Evolutionary conservation across 2,888 invertebrate species (phyloP).

Genomic region (Ctena decussata): DNA sequence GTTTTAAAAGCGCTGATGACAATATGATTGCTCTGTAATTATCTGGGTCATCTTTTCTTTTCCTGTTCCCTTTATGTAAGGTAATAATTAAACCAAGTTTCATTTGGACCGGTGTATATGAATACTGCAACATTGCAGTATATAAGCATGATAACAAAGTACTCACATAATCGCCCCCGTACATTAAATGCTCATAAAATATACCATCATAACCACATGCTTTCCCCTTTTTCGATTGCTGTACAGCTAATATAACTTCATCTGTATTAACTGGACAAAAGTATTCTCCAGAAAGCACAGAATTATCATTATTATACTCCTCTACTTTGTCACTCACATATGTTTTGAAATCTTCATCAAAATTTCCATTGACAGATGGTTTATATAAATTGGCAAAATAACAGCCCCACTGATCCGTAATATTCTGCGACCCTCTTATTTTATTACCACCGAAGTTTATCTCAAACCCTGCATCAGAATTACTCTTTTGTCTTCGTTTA

Average conservation of each 20-base stretch:
- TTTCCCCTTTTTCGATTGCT: not conserved
- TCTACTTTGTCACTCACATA: not conserved
- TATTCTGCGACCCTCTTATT: not conserved
- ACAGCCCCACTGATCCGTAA: not conserved
- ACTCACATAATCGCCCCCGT: not conserved
- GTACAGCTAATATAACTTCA: not conserved
- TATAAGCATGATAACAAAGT: too few relatives aligned
- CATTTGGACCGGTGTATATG: not conserved
- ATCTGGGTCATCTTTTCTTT: constrained; percentile 27
- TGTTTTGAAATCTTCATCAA: not conserved
- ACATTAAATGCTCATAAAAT: constrained; percentile 24
- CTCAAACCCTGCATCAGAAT: too few relatives aligned
- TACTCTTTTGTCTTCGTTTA: too few relatives aligned
- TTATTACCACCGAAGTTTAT: too few relatives aligned
- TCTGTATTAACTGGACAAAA: not conserved
- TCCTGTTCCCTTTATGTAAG: constrained; percentile 27
- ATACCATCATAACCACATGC: not conserved
- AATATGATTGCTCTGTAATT: constrained; percentile 33
- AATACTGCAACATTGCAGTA: not conserved
- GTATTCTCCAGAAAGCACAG: not conserved
- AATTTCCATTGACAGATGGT: not conserved
- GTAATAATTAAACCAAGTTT: constrained; percentile 30
- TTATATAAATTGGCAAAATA: constrained; percentile 13
- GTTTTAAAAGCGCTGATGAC: constrained; percentile 23
- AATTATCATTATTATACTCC: not conserved